These are phyloP conservation scores for Hyppa rectilinea DNA, from an alignment of 2,888 invertebrate genomes.

Conservation along the genomic window DNA sequence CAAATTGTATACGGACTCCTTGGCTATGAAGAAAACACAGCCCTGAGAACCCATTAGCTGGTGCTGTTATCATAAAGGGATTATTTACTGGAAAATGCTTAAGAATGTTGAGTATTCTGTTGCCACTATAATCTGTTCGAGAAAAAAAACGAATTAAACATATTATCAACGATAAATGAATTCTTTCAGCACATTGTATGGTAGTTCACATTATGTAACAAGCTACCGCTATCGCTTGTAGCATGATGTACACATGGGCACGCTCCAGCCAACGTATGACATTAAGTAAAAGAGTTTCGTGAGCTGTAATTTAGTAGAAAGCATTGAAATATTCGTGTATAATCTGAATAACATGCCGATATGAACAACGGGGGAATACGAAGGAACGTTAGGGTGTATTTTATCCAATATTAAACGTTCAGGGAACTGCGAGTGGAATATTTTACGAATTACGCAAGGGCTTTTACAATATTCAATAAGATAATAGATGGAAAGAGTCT, in stretches of 20 bases:
- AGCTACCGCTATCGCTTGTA: slow-evolving; percentile 68
- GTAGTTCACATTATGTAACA: slow-evolving; percentile 33
- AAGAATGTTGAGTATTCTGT: background rate
- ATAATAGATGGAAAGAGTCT: slow-evolving; percentile 80
- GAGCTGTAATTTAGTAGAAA: slow-evolving; percentile 90
- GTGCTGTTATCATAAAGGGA: slow-evolving; percentile 33
- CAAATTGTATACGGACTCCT: slow-evolving; percentile 73
- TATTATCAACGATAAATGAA: background rate
- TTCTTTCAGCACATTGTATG: background rate
- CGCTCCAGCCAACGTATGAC: slow-evolving; percentile 78
- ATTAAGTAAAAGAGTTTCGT: slow-evolving; percentile 89
- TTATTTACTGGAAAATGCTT: slow-evolving; percentile 1
- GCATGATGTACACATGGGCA: slow-evolving; percentile 68
- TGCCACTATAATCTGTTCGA: background rate
- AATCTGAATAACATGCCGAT: slow-evolving; percentile 91
- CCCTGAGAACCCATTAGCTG: slow-evolving; percentile 51
- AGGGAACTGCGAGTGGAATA: slow-evolving; percentile 85
- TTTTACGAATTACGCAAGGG: slow-evolving; percentile 86
- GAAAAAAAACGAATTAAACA: slow-evolving; percentile 8
- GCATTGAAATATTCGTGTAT: slow-evolving; percentile 91
- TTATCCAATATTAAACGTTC: slow-evolving; percentile 90
- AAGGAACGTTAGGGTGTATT: slow-evolving; percentile 86
- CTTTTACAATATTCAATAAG: slow-evolving; percentile 87
- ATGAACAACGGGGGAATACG: slow-evolving; percentile 90
- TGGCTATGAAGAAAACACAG: slow-evolving; percentile 53